These are phyloP conservation scores for Siderastrea radians DNA, from an alignment of 92 coral and sea anemone species.

Conservation along the genomic window DNA sequence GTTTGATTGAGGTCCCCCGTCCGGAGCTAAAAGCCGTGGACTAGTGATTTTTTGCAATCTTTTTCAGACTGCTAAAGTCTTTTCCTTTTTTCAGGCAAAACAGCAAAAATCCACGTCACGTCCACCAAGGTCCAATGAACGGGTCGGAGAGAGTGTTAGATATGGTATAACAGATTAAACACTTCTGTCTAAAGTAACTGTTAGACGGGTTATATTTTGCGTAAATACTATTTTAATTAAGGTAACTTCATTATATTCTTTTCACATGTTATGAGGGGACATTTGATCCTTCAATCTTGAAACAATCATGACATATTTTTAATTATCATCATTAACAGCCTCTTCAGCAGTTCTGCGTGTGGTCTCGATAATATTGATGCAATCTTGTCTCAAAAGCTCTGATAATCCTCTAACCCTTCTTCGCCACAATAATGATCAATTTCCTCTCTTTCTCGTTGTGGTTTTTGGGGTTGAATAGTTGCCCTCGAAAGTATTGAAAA, in stretches of 20 bases:
- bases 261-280: background rate
- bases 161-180: too few relatives aligned
- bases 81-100: too few relatives aligned
- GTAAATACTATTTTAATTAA: background rate
- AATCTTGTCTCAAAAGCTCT: background rate
- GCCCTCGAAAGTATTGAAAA: background rate
- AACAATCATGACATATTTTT: background rate
- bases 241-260: too few relatives aligned
- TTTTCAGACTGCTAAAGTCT: too few relatives aligned
- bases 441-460: constrained; percentile 6
- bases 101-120: too few relatives aligned
- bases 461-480: background rate
- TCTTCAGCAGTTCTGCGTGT: constrained; percentile 6
- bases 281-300: background rate
- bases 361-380: constrained; percentile 20
- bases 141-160: too few relatives aligned
- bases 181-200: too few relatives aligned
- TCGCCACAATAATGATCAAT: background rate
- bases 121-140: too few relatives aligned
- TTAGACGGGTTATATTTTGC: too few relatives aligned
- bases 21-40: too few relatives aligned
- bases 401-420: constrained; percentile 17
- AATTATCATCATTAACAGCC: background rate
- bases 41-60: too few relatives aligned
- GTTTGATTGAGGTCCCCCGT: too few relatives aligned